Base-by-base conservation (phyloP, 2,797 vertebrate genomes). In the Parauchenoglanis ngamensis region DNA sequence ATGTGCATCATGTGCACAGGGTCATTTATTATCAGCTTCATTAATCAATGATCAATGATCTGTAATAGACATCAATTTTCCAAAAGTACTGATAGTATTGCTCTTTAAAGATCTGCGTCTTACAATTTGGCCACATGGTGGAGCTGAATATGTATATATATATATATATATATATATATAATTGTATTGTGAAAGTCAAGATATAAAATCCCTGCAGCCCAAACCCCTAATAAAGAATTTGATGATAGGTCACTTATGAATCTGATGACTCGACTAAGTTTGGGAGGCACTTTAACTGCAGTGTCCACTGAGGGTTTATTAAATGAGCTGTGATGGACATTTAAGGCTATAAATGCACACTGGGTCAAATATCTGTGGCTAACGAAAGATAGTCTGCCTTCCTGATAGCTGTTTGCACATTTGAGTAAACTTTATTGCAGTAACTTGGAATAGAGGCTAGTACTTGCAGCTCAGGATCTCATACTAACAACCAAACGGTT, bases 231-330 rank as follows among this genome's bases (percentile, higher is more conserved):
- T 79, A 23, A 79, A 35, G 31, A 61, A 80, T 83, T 31, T 67
- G 44, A 83, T 61, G 56, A 80, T 44, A 25, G 56, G 31, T 80
- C 56, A 80, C 31, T 44, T 61, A 61, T 40, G 56, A 61, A 25
- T 80, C 15, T 61, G 54, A 80, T 61, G 56, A 78, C n/a, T 57
- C 17, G 28, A 80, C 78, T 80, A 35, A 80, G 77, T 61, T 80
- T 61, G 21, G 35, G 6, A 80, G 21, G 21, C 56, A 23, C 21
- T 79, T 59, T 4, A 79, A 61, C 35, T 61, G 21, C 78, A 61
- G 25, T 61, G 56, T 61, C 31, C 78, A 61, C 56, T 59, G 54
- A 54, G 31, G 31, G 31, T 57, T 79, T 79, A 79, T 79, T 57
- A 79, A 79, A 79, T 35, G 19, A 59, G 17, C 54, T 19, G 7